Conservation (phyloP, 1,140 invertebrate species). For the Asbolus verrucosus region DNA sequence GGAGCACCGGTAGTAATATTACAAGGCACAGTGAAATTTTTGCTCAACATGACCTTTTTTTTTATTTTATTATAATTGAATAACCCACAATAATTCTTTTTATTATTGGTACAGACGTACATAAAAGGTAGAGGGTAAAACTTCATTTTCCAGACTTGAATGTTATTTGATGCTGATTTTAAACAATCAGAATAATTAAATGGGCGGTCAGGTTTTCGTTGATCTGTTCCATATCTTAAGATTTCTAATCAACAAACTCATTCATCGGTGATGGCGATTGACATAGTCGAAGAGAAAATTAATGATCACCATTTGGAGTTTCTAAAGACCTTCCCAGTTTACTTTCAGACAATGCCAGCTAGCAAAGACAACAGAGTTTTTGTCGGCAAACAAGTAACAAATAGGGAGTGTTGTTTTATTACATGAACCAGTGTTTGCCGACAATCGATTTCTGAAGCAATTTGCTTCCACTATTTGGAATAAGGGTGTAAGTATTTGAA, state of each 20-base stretch:
- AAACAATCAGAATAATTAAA: slow-evolving; percentile 22
- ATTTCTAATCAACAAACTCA: slow-evolving; percentile 41
- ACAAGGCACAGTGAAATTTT: too few relatives aligned
- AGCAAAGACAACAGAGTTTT: slow-evolving; percentile 38
- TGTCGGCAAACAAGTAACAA: slow-evolving; percentile 28
- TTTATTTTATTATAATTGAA: too few relatives aligned
- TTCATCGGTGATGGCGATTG: slow-evolving; percentile 35
- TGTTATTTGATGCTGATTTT: too few relatives aligned
- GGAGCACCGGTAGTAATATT: too few relatives aligned
- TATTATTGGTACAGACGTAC: too few relatives aligned
- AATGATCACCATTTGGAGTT: slow-evolving; percentile 43
- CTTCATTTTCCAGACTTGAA: too few relatives aligned
- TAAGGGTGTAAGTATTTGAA: too few relatives aligned
- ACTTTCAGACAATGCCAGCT: slow-evolving; percentile 39
- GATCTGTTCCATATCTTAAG: slow-evolving; percentile 21
- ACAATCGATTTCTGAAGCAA: slow-evolving; percentile 4
- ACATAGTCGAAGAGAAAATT: slow-evolving; percentile 34
- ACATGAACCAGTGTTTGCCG: slow-evolving; percentile 9
- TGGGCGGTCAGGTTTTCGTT: slow-evolving; percentile 11
- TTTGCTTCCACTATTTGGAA: too few relatives aligned
- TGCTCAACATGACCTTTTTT: too few relatives aligned
- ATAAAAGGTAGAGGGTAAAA: too few relatives aligned
- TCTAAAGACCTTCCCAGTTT: slow-evolving; percentile 39
- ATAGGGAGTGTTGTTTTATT: slow-evolving; percentile 32
- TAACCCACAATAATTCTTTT: slow-evolving; percentile 17